Base-by-base conservation (phyloP, 2,797 vertebrate species). In the Acipenser ruthenus region DNA sequence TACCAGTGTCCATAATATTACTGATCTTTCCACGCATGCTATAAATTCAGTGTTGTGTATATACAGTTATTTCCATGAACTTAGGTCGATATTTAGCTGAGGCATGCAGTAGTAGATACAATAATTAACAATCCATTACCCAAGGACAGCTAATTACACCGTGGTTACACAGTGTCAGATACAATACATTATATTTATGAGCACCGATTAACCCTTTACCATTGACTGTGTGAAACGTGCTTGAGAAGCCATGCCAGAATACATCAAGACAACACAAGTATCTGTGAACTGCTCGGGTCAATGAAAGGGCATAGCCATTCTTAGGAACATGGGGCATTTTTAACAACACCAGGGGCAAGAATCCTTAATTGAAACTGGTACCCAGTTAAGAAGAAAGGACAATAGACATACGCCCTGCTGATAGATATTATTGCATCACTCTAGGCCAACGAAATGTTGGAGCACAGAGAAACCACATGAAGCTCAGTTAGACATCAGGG, bases 91-190 rank as follows among this genome's bases (percentile, higher is more conserved):
- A 58, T 58, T 58, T 58, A 58, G 55, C 55, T 58, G n/a, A 58
- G 55, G 12, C 55, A 13, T 58, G 55, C 55, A 58, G 12, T 58
- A 58, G 55, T 58, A 58, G 55, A 58, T 58, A 58, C 55, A 58
- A 58, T 58, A 58, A 58, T 58, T 58, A 58, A 58, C 55, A 58
- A 58, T 58, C 55, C 55, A 58, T 58, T 58, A 58, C 55, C 55
- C 4, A n/a, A 58, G 7, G 55, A 58, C 12, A 58, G 55, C 55
- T 58, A 58, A 58, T 58, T 58, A 58, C 55, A 58, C 7, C 15
- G 55, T 58, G 12, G 55, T n/a, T 58, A 58, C 55, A 58, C 55
- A 11, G 15, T n/a, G 55, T 58, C 55, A 58, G 55, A 15, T 13
- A 58, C 55, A 58, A 58, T 58, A 58, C 12, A 11, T 58, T 58